Base-by-base conservation (phyloP, 2,113 vertebrate species). In the Coryphaenoides rupestris region DNA sequence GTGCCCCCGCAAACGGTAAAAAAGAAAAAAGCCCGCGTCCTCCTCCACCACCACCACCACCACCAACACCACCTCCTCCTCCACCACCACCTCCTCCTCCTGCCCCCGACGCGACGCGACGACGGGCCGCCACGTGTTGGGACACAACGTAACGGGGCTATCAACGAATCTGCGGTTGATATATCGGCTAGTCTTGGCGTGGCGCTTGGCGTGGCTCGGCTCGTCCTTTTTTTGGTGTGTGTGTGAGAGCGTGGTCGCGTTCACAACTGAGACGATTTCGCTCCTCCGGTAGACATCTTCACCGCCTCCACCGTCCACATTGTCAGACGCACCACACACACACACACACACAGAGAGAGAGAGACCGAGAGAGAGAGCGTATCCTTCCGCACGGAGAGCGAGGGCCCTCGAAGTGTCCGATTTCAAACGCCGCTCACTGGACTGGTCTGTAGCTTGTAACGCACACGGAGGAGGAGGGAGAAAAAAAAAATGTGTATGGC, bases 241-340 rank as follows among this genome's bases (percentile, higher is more conserved):
- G n/a, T n/a, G n/a, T n/a, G n/a, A n/a, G n/a, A n/a, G n/a, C n/a
- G n/a, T n/a, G n/a, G n/a, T n/a, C n/a, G n/a, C n/a, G n/a, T n/a
- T 89, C 91, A 92, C 90, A 90, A 92, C 84, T 87, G 90, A 90
- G 89, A 89, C 84, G 89, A 89, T 91, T 92, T 91, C 90, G 91
- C 90, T 91, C 90, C 91, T 87, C 90, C 89, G 88, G 90, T 85
- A 91, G 91, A 92, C 91, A 92, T 92, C 90, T 92, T 92, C 89
- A 90, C 90, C 89, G 88, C 90, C 90, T 90, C n/a, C n/a, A n/a
- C 91, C 90, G 90, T 92, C 90, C 91, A 92, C 91, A 92, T 92
- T 92, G 91, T 92, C 89, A 91, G 88, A 88, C 86, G 86, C 88
- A 90, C n/a, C n/a, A n/a, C n/a, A n/a, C n/a, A n/a, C n/a, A n/a